Conservation (phyloP, 2,113 vertebrate genomes). For the Marcusenius ussheri region DNA sequence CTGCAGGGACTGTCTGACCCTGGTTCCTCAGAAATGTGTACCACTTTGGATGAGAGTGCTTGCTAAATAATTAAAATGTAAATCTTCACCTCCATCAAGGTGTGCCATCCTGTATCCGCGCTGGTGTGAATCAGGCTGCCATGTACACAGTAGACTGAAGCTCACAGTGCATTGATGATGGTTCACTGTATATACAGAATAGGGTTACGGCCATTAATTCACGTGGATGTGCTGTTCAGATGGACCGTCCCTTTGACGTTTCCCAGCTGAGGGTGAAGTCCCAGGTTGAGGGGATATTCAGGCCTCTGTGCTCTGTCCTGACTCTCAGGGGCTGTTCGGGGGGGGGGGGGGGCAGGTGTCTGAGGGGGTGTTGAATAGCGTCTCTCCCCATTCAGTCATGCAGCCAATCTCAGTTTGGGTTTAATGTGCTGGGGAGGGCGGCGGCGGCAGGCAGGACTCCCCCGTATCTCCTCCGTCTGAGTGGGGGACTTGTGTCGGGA, state of each 20-base stretch:
- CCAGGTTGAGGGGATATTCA: slow-evolving; percentile 48
- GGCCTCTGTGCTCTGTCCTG: slow-evolving; percentile 33
- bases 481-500: not conserved
- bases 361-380: not conserved
- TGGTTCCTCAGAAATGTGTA: not conserved
- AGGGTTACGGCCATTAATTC: not conserved
- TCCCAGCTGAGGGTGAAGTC: slow-evolving; percentile 30
- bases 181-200: not conserved
- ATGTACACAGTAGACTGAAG: not conserved
- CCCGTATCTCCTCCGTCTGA: not conserved
- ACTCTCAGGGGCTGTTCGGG: slow-evolving; percentile 35
- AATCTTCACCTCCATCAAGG: not conserved
- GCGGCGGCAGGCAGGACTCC: not conserved
- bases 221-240: not conserved
- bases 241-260: not conserved
- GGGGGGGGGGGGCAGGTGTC: not conserved
- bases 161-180: not conserved
- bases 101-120: not conserved
- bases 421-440: not conserved
- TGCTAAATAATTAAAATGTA: not conserved
- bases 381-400: not conserved
- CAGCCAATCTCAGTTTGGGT: not conserved
- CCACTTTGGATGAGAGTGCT: not conserved
- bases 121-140: not conserved
- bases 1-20: not conserved